Conservation (phyloP, 2,797 vertebrate genomes). For the Chromobotia macracanthus region DNA sequence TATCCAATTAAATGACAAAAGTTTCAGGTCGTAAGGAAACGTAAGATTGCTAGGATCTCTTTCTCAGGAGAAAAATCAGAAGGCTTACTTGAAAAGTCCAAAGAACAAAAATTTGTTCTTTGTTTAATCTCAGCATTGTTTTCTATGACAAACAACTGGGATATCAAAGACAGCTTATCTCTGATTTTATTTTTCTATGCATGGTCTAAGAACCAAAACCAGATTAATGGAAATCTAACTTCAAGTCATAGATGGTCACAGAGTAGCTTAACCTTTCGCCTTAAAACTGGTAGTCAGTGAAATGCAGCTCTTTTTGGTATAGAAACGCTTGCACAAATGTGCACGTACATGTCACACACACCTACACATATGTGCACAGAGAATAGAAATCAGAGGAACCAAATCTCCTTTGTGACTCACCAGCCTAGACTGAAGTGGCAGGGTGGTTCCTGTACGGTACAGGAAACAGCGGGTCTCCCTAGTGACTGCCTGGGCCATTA, state of each 20-base stretch:
- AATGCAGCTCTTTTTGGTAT: conserved; percentile 20
- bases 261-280: neutral
- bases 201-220: conserved; percentile 5
- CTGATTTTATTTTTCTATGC: neutral
- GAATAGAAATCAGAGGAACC: conserved; percentile 47
- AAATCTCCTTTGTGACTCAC: conserved; percentile 51
- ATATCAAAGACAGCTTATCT: neutral
- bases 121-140: neutral
- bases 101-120: neutral
- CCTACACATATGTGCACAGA: conserved; percentile 30
- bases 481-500: conserved; percentile 58
- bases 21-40: too few relatives aligned
- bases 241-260: neutral
- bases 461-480: conserved; percentile 56
- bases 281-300: conserved; percentile 19
- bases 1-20: too few relatives aligned
- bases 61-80: neutral
- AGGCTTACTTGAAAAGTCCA: neutral
- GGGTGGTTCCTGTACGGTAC: conserved; percentile 56
- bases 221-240: neutral
- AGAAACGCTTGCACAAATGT: conserved; percentile 39
- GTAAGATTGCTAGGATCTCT: too few relatives aligned
- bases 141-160: neutral
- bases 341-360: conserved; percentile 21
- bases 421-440: conserved; percentile 49